A percentile compares a stretch with the other conserved stretches of the same genome.
These are phyloP conservation scores for Dyspetes luteomarginatus DNA, from an alignment of 2,888 invertebrate genomes.

Conservation along the genomic window DNA sequence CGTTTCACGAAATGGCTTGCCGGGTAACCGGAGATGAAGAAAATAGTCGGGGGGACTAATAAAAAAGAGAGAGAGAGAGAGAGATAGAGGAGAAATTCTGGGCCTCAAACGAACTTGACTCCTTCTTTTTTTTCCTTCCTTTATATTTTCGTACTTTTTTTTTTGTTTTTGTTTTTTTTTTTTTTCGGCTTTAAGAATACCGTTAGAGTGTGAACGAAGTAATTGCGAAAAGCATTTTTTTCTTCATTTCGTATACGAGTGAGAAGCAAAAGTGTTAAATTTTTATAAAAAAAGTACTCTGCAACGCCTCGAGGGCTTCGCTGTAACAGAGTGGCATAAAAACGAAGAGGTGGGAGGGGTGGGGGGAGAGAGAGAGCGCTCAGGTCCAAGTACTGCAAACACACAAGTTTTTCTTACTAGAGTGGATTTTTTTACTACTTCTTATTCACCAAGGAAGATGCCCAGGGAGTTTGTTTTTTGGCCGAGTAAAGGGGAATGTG, in stretches of 20 bases:
- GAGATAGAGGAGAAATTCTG: constrained; percentile 17
- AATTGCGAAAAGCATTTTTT: constrained; percentile 6
- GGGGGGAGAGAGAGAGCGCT: background rate
- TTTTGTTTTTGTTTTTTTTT: constrained; percentile 12
- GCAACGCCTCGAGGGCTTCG: constrained; percentile 22
- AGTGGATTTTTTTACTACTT: background rate
- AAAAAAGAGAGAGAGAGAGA: constrained; percentile 26
- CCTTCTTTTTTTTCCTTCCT: background rate
- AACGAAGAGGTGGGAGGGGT: background rate
- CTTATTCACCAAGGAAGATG: background rate
- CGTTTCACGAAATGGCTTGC: constrained; percentile 35
- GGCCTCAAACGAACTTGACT: constrained; percentile 28
- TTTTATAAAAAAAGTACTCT: constrained; percentile 7
- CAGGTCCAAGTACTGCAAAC: constrained; percentile 17
- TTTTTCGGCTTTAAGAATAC: constrained; percentile 5
- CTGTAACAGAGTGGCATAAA: constrained; percentile 32
- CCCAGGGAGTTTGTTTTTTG: constrained; percentile 39
- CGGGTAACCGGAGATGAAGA: constrained; percentile 9
- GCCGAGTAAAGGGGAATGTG: background rate
- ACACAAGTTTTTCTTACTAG: constrained; percentile 16
- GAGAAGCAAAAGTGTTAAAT: constrained; percentile 1
- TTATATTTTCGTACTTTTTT: background rate
- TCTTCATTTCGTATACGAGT: constrained; percentile 2
- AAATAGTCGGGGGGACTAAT: constrained; percentile 10
- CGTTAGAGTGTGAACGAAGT: constrained; percentile 44